Evolutionary conservation across 2,113 vertebrate species (phyloP).

Genomic region (Heloderma charlesbogerti): DNA sequence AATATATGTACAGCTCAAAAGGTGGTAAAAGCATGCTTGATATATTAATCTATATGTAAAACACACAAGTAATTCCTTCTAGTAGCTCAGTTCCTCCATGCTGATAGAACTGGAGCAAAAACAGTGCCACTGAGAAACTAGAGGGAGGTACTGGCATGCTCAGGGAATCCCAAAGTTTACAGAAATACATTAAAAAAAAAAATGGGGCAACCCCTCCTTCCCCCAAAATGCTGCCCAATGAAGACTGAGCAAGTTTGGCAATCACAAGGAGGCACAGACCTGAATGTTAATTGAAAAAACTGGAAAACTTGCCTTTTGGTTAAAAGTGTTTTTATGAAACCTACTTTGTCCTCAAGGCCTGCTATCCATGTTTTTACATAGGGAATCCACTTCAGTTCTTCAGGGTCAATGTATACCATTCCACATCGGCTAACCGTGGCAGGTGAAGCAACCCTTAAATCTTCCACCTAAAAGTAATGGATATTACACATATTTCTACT

Average conservation of each 20-base stretch:
- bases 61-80: no score
- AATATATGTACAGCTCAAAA: not conserved
- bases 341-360: conserved; percentile 76
- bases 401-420: conserved; percentile 90
- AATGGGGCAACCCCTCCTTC: not conserved
- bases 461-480: conserved; percentile 81
- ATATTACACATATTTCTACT: not conserved
- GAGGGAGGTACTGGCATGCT: no score
- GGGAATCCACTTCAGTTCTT: conserved; percentile 90
- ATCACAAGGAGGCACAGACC: not conserved
- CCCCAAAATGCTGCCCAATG: not conserved
- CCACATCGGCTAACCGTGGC: conserved; percentile 91
- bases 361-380: conserved; percentile 87
- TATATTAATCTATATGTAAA: not conserved
- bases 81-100: not conserved
- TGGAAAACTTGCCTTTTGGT: not conserved
- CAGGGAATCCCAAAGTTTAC: not conserved
- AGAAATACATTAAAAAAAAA: not conserved
- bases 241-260: not conserved
- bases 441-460: conserved; percentile 87
- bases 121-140: not conserved
- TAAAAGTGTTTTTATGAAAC: conserved; percentile 1
- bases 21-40: not conserved
- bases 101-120: not conserved
- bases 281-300: not conserved